Evolutionary conservation across 2,888 invertebrate species (phyloP).

Genomic region (Leptura quadrifasciata): DNA sequence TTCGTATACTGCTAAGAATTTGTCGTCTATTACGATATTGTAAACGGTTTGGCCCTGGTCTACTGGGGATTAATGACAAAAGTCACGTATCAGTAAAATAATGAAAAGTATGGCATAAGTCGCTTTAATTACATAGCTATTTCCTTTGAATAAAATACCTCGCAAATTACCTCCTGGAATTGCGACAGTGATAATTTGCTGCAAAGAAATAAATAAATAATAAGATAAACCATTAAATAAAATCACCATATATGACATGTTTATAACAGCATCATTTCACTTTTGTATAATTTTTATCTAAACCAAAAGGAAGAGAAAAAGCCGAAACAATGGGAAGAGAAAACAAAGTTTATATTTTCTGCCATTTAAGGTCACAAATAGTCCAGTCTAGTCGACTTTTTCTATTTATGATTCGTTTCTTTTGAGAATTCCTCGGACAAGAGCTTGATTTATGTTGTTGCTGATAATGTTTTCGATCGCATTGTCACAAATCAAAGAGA

Average conservation of each 20-base stretch:
- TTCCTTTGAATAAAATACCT: slow-evolving; percentile 8
- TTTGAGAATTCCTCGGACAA: slow-evolving; percentile 60
- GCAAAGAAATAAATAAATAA: slow-evolving; percentile 17
- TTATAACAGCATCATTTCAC: slow-evolving; percentile 53
- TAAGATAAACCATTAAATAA: slow-evolving; percentile 49
- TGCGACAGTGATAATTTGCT: slow-evolving; percentile 16
- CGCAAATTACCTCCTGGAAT: not conserved
- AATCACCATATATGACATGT: slow-evolving; percentile 52
- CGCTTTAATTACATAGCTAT: not conserved
- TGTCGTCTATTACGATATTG: too few relatives aligned
- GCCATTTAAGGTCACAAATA: slow-evolving; percentile 62
- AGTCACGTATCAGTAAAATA: not conserved
- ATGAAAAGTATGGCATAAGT: not conserved
- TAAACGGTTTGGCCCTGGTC: too few relatives aligned
- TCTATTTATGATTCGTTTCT: slow-evolving; percentile 66
- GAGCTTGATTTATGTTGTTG: slow-evolving; percentile 70
- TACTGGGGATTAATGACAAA: not conserved
- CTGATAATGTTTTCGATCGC: slow-evolving; percentile 72
- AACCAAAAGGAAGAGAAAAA: slow-evolving; percentile 55
- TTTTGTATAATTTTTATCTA: slow-evolving; percentile 51
- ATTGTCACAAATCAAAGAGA: slow-evolving; percentile 73
- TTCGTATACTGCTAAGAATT: too few relatives aligned
- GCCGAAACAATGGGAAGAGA: slow-evolving; percentile 61
- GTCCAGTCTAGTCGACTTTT: slow-evolving; percentile 64
- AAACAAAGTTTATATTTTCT: slow-evolving; percentile 60